Evolutionary conservation across 2,888 invertebrate species (phyloP).

Genomic region (Pedicia rivosa): DNA sequence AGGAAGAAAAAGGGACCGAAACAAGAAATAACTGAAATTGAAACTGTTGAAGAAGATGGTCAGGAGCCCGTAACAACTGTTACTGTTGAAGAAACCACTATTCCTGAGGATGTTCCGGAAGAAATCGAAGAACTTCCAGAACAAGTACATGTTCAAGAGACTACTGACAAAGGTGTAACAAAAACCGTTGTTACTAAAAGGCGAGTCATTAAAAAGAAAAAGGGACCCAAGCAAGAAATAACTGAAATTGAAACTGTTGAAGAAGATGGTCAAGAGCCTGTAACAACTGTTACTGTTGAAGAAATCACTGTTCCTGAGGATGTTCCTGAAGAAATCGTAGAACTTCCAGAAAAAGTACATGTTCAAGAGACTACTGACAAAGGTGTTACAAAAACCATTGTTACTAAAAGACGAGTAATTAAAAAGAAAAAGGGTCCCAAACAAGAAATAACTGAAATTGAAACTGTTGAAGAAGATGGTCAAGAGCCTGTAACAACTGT

Average conservation of each 20-base stretch:
- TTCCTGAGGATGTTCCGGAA: slow-evolving; percentile 9
- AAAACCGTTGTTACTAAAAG: slow-evolving; percentile 21
- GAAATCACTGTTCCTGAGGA: slow-evolving; percentile 13
- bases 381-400: slow-evolving; percentile 19
- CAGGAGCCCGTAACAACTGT: slow-evolving; percentile 21
- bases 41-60: slow-evolving; percentile 20
- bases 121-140: slow-evolving; percentile 12
- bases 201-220: slow-evolving; percentile 24
- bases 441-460: slow-evolving; percentile 25
- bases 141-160: slow-evolving; percentile 26
- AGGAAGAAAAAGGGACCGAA: slow-evolving; percentile 17
- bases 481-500: slow-evolving; percentile 21
- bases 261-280: slow-evolving; percentile 25
- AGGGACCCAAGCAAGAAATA: slow-evolving; percentile 23
- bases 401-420: slow-evolving; percentile 22
- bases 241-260: slow-evolving; percentile 23
- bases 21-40: slow-evolving; percentile 19
- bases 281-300: slow-evolving; percentile 16
- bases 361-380: slow-evolving; percentile 18
- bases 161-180: slow-evolving; percentile 21
- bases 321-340: slow-evolving; percentile 8
- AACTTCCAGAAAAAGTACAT: slow-evolving; percentile 16
- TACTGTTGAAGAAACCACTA: slow-evolving; percentile 12
- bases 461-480: slow-evolving; percentile 26
- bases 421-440: slow-evolving; percentile 20